phyloP scores from a whole-genome alignment of 2,113 vertebrate genomes.

The Cyprinus carpio region DNA sequence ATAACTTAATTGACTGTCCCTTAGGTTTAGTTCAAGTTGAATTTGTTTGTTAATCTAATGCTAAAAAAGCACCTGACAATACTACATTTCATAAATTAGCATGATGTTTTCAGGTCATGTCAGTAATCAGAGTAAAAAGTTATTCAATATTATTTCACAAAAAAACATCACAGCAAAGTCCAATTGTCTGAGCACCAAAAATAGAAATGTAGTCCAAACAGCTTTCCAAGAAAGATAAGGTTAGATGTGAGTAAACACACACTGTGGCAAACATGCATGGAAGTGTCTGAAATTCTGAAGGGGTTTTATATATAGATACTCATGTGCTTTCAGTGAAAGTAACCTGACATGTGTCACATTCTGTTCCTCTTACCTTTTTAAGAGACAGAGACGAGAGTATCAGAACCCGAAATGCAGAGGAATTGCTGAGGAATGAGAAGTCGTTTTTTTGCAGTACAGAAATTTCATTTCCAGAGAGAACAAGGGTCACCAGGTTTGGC shows the following conservation, averaged over 20 bases:
- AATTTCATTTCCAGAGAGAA: conserved; percentile 78
- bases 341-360: background rate
- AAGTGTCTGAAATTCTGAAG: background rate
- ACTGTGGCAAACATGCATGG: background rate
- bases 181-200: background rate
- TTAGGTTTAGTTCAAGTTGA: background rate
- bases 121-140: background rate
- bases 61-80: background rate
- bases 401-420: conserved; percentile 78
- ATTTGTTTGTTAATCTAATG: background rate
- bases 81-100: background rate
- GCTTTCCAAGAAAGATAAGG: conserved; percentile 5
- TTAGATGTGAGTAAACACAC: background rate
- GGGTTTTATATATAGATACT: background rate
- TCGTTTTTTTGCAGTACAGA: conserved; percentile 76
- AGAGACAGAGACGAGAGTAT: conserved; percentile 82
- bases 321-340: conserved; percentile 22
- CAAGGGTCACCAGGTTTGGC: conserved; percentile 76
- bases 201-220: background rate
- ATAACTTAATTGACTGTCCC: background rate
- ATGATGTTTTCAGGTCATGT: background rate
- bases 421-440: conserved; percentile 79
- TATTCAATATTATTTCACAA: background rate
- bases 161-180: background rate
- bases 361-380: conserved; percentile 75